phyloP scores from a whole-genome alignment of 1,140 invertebrate genomes.

The Dendrolimus punctatus region DNA sequence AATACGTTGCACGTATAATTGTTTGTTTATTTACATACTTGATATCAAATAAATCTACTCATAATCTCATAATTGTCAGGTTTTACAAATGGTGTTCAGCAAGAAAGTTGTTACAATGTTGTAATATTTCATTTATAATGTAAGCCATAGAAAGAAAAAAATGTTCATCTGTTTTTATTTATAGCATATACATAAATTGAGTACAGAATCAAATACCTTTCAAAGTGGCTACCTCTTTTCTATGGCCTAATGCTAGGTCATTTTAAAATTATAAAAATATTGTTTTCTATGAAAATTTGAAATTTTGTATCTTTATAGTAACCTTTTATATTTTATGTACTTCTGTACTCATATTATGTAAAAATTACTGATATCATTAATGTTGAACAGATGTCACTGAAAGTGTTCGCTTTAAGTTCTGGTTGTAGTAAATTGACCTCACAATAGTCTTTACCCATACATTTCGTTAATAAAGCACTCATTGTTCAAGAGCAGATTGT shows the following conservation, averaged over 20 bases:
- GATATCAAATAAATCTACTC: no score
- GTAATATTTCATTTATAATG: no score
- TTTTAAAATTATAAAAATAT: slow-evolving; percentile 19
- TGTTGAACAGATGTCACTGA: slow-evolving; percentile 21
- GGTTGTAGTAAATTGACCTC: slow-evolving; percentile 60
- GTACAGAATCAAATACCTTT: slow-evolving; percentile 23
- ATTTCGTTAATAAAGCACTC: slow-evolving; percentile 71
- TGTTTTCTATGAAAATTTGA: no score
- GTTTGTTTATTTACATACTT: slow-evolving; percentile 7
- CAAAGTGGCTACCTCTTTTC: slow-evolving; percentile 26
- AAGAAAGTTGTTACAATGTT: no score
- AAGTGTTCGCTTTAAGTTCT: slow-evolving; percentile 34
- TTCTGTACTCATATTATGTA: slow-evolving; percentile 41
- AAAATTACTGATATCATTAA: slow-evolving; percentile 18
- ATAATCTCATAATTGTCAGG: no score
- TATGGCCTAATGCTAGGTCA: slow-evolving; percentile 32
- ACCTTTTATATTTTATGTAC: slow-evolving; percentile 1
- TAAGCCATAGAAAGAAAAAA: no score
- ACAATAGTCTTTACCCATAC: slow-evolving; percentile 62
- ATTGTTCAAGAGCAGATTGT: slow-evolving; percentile 53
- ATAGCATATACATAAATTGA: slow-evolving; percentile 17
- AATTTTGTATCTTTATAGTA: no score
- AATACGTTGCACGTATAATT: background rate
- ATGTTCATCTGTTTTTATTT: no score
- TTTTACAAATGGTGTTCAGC: no score